These are phyloP conservation scores for Sepiola atlantica DNA, from an alignment of 2,888 invertebrate species.

Conservation along the genomic window DNA sequence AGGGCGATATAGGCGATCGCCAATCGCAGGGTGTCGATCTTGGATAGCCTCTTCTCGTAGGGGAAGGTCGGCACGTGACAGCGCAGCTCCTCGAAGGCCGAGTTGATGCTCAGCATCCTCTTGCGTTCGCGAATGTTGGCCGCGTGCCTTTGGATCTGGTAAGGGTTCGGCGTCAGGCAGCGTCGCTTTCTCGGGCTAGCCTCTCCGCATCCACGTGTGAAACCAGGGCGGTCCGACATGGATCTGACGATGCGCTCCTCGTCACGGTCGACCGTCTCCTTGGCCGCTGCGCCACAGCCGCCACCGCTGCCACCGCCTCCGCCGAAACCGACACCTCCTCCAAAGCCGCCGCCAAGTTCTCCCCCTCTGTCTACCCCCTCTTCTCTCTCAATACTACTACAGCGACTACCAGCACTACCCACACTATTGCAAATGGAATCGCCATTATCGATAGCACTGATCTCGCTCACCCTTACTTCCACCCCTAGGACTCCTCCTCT, in stretches of 20 bases:
- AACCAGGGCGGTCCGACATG: background rate
- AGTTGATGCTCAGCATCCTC: constrained; percentile 95
- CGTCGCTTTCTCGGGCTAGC: constrained; percentile 45
- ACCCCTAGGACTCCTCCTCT: background rate
- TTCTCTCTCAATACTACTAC: background rate
- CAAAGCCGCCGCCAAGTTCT: background rate
- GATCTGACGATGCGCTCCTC: background rate
- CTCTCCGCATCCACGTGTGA: constrained; percentile 6
- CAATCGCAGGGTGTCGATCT: constrained; percentile 96
- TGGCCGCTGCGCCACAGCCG: background rate
- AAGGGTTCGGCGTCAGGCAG: constrained; percentile 48
- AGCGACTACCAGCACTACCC: background rate
- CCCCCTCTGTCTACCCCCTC: background rate
- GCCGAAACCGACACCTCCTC: background rate
- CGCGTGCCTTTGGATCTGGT: constrained; percentile 88
- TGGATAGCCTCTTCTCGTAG: constrained; percentile 97
- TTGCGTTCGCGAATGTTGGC: constrained; percentile 96
- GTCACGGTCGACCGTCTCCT: background rate
- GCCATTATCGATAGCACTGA: background rate
- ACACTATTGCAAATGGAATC: too few species aligned
- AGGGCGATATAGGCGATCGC: constrained; percentile 98
- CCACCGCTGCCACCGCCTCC: background rate
- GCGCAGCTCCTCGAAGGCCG: constrained; percentile 96
- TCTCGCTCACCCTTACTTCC: constrained; percentile 9
- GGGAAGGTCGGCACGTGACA: constrained; percentile 99